Base-by-base conservation (phyloP, 2,888 invertebrate genomes). In the Esperia sulphurella region DNA sequence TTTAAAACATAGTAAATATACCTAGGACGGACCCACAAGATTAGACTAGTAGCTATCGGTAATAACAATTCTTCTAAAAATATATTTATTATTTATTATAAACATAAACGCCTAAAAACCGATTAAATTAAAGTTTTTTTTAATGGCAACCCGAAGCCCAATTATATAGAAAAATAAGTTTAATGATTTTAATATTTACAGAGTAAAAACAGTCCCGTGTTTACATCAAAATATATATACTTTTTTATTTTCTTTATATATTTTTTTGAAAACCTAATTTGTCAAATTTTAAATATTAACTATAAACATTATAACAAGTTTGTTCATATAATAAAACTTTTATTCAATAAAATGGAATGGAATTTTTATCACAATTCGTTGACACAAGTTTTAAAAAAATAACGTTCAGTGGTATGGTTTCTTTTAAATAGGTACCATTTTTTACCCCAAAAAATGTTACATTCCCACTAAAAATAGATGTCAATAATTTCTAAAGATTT, bases 71-170 rank as follows among this genome's bases (percentile, higher is more conserved):
- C 35, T 35, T 41, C 44, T 50, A 47, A 53, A 47, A 52, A 46
- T 33, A 46, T n/a, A 48, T 41, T 46, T 31, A 41, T 45, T 46
- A 50, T 49, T 39, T 51, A 48, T 33, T 48, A 50, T 44, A 47
- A 41, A 44, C 41, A 50, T 33, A 46, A 45, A 45, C 45, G 38
- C 46, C 39, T 45, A 14, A 30, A 52, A 49, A 52, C 47, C 46
- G 44, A 48, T 46, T 45, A 28, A 43, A 49, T 41, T 35, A 35
- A 41, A 49, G 40, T 31, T 35, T 45, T 41, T 30, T 46, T 14
- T 43, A 39, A 77, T 73, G 75, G 76, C 79, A 75, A 75, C 75
- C 77, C 73, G 62, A 72, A 71, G 74, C 75, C 76, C 73, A 61
- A 60, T 61, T 57, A 50, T 57, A 57, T 8, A 63, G 39, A 58